Conservation (phyloP, 2,888 invertebrate genomes). For the Lasioglossum calceatum region DNA sequence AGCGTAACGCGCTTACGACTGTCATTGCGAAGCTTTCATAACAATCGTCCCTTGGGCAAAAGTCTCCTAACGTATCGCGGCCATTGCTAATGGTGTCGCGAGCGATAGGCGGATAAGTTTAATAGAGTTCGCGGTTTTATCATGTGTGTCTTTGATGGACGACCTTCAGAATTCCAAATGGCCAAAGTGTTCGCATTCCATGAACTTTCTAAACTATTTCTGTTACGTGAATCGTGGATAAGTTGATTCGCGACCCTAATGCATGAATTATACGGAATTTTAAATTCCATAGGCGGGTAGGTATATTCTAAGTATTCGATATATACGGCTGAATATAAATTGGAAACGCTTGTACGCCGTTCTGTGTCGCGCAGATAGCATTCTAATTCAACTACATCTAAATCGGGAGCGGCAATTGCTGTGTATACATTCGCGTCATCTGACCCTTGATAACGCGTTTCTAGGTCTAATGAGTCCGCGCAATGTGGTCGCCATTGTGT, state of each 20-base stretch:
- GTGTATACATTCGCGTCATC: background rate
- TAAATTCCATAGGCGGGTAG: background rate
- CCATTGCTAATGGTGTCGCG: background rate
- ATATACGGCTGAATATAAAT: background rate
- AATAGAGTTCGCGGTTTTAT: background rate
- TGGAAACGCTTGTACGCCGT: background rate
- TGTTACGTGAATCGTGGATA: background rate
- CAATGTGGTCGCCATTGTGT: background rate
- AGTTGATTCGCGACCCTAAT: conserved; percentile 2
- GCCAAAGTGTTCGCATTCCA: background rate
- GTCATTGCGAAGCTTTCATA: background rate
- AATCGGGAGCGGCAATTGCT: conserved; percentile 1
- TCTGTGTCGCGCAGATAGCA: background rate
- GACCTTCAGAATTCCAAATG: background rate
- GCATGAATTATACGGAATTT: background rate
- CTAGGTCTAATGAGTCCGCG: background rate
- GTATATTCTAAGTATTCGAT: background rate
- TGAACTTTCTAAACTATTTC: conserved; percentile 1
- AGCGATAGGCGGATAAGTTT: background rate
- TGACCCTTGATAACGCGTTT: conserved; percentile 7
- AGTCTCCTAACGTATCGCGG: background rate
- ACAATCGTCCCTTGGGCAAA: background rate
- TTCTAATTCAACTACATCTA: conserved; percentile 6
- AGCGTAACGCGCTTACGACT: background rate
- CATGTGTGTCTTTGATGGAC: background rate